Evolutionary conservation across 2,888 invertebrate species (phyloP).

Genomic region (Parasteatoda lunata): DNA sequence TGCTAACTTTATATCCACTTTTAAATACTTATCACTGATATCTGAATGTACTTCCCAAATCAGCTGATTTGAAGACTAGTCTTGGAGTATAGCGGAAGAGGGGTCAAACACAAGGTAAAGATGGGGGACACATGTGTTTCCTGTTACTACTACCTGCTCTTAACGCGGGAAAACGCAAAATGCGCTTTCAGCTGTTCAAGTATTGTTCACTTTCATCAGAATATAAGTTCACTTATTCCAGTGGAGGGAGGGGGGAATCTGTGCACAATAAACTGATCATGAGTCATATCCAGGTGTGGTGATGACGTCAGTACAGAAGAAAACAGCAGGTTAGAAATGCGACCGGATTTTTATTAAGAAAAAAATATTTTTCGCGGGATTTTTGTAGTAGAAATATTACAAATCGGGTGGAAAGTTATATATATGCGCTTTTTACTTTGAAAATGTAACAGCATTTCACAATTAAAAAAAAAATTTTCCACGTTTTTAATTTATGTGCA

Average conservation of each 20-base stretch:
- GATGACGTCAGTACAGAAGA: slow-evolving; percentile 27
- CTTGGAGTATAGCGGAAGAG: neutral
- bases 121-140: neutral
- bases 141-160: slow-evolving; percentile 31
- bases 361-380: neutral
- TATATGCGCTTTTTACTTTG: too few relatives aligned
- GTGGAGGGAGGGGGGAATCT: neutral
- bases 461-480: too few relatives aligned
- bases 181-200: slow-evolving; percentile 50
- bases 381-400: neutral
- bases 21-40: too few relatives aligned
- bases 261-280: slow-evolving; percentile 33
- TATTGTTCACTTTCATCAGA: slow-evolving; percentile 45
- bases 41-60: too few relatives aligned
- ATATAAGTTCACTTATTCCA: slow-evolving; percentile 20
- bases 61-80: too few relatives aligned
- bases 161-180: slow-evolving; percentile 31
- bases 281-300: slow-evolving; percentile 48
- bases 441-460: too few relatives aligned
- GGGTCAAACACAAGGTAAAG: neutral
- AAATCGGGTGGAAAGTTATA: too few relatives aligned
- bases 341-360: slow-evolving; percentile 25
- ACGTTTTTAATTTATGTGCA: too few relatives aligned
- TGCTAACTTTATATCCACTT: too few relatives aligned
- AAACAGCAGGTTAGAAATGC: slow-evolving; percentile 28